Evolutionary conservation across 2,888 invertebrate species (phyloP).

Genomic region (Colletes collaris): DNA sequence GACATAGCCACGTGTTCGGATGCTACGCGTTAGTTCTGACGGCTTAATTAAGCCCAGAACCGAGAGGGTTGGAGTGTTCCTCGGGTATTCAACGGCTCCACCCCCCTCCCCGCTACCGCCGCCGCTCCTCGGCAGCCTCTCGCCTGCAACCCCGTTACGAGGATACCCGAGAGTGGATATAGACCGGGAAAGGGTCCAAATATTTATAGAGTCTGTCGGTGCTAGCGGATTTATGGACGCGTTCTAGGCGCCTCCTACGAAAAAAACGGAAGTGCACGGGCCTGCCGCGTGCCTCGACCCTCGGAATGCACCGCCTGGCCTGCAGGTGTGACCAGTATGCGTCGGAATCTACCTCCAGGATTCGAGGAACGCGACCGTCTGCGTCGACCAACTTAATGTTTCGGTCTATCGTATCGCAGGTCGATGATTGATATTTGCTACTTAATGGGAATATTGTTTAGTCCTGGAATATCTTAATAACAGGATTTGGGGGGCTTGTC

Average conservation of each 20-base stretch:
- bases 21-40: conserved; percentile 71
- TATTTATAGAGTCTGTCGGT: conserved; percentile 68
- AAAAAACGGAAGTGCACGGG: conserved; percentile 29
- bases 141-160: conserved; percentile 16
- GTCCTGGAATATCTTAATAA: no score
- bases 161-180: conserved; percentile 22
- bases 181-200: conserved; percentile 50
- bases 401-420: no score
- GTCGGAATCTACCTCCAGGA: no score
- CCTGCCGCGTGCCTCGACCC: background rate
- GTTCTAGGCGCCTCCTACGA: conserved; percentile 38
- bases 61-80: conserved; percentile 58
- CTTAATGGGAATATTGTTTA: no score
- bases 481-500: no score
- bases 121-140: background rate
- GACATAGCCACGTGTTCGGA: conserved; percentile 71
- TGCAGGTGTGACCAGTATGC: no score
- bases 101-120: conserved; percentile 9
- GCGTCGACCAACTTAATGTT: no score
- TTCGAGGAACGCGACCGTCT: no score
- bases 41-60: conserved; percentile 69
- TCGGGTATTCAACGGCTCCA: conserved; percentile 55
- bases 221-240: conserved; percentile 56
- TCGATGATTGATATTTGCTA: no score
- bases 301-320: background rate